Base-by-base conservation (phyloP, 2,888 invertebrate genomes). In the Drosophila helvetica region DNA sequence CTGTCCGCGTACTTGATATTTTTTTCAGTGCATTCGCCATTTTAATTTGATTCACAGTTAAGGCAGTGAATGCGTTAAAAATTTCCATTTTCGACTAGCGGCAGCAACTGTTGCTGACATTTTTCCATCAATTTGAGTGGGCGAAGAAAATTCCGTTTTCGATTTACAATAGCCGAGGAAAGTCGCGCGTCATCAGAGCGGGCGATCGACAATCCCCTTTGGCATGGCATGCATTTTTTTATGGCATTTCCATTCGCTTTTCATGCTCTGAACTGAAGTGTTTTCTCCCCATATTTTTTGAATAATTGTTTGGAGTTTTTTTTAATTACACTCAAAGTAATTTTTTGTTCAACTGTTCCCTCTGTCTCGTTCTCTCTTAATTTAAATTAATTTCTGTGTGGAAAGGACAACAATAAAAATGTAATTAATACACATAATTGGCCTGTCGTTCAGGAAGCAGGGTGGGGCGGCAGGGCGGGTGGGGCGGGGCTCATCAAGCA, bases 71-170 rank as follows among this genome's bases (percentile, higher is more conserved):
- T 48, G 53, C 52, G 60, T 63, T 73, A 61, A 71, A 70, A 69
- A 78, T 71, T 74, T 57, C 30, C 62, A 53, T 69, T 79, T 88
- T 77, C 78, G 72, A 76, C 72, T 82, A 76, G 75, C 74, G 58
- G 17, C 56, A 53, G 56, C 74, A 72, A 74, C 83, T 85, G 80
- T 74, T 75, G 78, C 66, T 81, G 85, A 86, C 89, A 82, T 56
- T 72, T 77, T 71, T 53, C 74, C 88, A 89, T 88, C 88, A 85
- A 73, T 85, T 85, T 79, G 54, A 74, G 80, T 72, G 55, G 65
- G 47, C 61, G 55, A 55, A 22, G 15, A 42, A 43, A 45, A 19
- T 56, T 57, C 42, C 57, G 43, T 48, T 5, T 48, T 69, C 42
- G 42, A 43, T 43, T n/a, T 18, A 10, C 47, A 55, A 55, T 33